phyloP scores from a whole-genome alignment of 2,113 vertebrate genomes.

The Mormoops blainvillei region DNA sequence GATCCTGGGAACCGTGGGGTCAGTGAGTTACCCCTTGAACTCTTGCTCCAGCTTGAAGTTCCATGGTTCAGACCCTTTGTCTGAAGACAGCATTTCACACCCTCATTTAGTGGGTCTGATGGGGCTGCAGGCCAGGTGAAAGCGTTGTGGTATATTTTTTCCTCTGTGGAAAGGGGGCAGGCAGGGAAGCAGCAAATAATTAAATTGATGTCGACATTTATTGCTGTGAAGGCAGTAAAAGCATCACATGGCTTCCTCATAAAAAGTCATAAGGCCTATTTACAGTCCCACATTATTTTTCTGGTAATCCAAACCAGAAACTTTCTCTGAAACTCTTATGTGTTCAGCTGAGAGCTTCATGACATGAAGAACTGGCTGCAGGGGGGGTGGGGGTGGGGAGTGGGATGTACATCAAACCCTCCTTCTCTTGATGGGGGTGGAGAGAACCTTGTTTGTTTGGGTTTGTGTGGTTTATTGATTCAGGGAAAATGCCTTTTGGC shows the following conservation, averaged over 20 bases:
- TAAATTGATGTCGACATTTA: conserved; percentile 8
- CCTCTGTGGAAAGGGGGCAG: neutral
- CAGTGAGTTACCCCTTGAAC: neutral
- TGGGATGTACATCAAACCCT: neutral
- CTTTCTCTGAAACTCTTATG: neutral
- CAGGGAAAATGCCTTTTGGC: conserved; percentile 41
- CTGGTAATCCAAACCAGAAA: neutral
- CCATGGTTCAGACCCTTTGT: neutral
- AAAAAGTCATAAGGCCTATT: neutral
- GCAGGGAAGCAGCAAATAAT: neutral
- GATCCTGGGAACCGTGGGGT: neutral
- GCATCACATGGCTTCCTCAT: conserved; percentile 4
- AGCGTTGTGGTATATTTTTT: neutral
- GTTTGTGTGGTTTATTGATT: neutral
- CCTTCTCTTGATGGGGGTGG: neutral
- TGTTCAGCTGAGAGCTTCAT: neutral
- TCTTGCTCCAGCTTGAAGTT: neutral
- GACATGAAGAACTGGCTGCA: neutral
- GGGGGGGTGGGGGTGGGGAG: too few relatives aligned
- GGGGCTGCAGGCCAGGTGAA: neutral
- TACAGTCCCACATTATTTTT: neutral
- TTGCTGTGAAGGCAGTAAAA: conserved; percentile 1
- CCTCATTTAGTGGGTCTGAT: neutral
- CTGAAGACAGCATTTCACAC: fast-evolving
- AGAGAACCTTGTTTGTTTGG: neutral